Evolutionary conservation across 2,113 vertebrate genomes (phyloP).

Genomic region (Psittacus erithacus): DNA sequence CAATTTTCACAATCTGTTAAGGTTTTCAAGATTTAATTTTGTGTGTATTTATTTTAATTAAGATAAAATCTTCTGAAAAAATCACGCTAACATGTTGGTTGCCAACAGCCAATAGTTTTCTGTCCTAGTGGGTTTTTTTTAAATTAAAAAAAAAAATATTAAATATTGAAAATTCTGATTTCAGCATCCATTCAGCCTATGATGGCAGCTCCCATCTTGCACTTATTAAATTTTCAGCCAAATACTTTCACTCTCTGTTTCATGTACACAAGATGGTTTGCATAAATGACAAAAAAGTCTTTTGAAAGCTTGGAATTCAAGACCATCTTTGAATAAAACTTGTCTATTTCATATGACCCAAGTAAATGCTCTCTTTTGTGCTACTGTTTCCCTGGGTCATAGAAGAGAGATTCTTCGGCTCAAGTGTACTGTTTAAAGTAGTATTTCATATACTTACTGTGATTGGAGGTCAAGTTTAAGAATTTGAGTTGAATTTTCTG

Average conservation of each 20-base stretch:
- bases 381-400: background rate
- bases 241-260: background rate
- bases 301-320: background rate
- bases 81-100: background rate
- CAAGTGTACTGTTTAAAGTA: background rate
- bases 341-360: background rate
- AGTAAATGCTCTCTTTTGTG: background rate
- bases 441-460: background rate
- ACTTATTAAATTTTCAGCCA: background rate
- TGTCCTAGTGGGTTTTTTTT: background rate
- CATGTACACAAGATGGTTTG: background rate
- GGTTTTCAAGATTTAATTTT: background rate
- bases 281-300: background rate
- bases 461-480: background rate
- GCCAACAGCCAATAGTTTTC: background rate
- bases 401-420: background rate
- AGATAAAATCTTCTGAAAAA: background rate
- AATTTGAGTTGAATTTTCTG: background rate
- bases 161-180: background rate
- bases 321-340: background rate
- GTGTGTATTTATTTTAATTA: background rate
- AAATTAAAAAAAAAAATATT: background rate
- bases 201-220: background rate
- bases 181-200: background rate
- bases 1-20: background rate